Conservation (phyloP, 2,113 vertebrate species). For the Syngnathus typhle region DNA sequence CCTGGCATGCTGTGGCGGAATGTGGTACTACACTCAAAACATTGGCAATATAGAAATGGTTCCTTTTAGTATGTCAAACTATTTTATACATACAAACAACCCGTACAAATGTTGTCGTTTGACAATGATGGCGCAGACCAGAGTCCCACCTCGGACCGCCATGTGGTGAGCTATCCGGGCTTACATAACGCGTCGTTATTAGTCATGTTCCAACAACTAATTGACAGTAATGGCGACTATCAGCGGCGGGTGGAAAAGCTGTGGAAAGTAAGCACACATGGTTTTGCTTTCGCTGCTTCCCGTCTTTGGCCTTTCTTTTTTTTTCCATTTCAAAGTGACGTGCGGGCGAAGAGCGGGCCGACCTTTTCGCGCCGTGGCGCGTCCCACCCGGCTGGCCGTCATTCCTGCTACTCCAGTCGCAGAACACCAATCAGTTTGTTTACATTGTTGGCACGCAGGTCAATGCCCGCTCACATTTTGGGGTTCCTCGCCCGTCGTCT, state of each 20-base stretch:
- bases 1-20: background rate
- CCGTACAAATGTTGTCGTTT: slow-evolving; percentile 28
- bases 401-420: background rate
- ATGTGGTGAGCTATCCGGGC: slow-evolving; percentile 1
- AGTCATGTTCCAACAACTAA: slow-evolving; percentile 53
- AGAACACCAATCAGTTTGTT: slow-evolving; percentile 1
- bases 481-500: slow-evolving; percentile 31
- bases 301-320: slow-evolving; percentile 12
- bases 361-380: slow-evolving; percentile 3
- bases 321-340: slow-evolving; percentile 10
- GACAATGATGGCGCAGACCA: slow-evolving; percentile 38
- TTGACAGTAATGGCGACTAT: slow-evolving; percentile 56
- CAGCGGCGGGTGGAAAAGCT: slow-evolving; percentile 44
- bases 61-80: background rate
- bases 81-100: background rate
- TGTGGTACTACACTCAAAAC: background rate
- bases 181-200: slow-evolving; percentile 48
- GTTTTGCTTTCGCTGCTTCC: slow-evolving; percentile 32
- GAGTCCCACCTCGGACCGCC: background rate
- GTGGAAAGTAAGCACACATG: slow-evolving; percentile 54
- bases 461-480: background rate
- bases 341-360: background rate
- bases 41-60: background rate
- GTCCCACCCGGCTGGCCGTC: slow-evolving; percentile 2
- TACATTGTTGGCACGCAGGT: background rate